A percentile compares a stretch with the other conserved stretches of the same genome.
These are phyloP conservation scores for Bagarius yarrelli DNA, from an alignment of 2,113 vertebrate species.

Conservation along the genomic window DNA sequence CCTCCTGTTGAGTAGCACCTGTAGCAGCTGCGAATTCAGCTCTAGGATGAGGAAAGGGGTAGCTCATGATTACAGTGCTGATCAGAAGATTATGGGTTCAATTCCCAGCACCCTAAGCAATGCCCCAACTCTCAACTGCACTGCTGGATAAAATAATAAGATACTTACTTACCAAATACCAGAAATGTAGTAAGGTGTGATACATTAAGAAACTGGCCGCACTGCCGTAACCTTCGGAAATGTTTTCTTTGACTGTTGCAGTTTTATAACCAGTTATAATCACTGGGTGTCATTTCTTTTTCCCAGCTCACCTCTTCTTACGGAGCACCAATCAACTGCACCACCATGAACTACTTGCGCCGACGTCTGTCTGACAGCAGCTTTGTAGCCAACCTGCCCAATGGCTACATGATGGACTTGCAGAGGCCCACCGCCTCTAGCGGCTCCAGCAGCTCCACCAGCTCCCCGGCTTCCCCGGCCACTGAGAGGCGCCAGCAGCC, in stretches of 20 bases:
- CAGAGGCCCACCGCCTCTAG: constrained; percentile 81
- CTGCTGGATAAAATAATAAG: too few species aligned
- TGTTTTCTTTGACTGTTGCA: background rate
- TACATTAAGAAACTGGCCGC: too few species aligned
- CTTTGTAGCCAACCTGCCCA: constrained; percentile 94
- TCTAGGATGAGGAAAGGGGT: too few species aligned
- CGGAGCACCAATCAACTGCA: constrained; percentile 48
- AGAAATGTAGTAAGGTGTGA: too few species aligned
- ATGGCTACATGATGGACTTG: constrained; percentile 95
- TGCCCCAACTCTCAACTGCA: too few species aligned
- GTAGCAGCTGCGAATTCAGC: background rate
- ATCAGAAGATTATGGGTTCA: too few species aligned
- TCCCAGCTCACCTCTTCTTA: constrained; percentile 6
- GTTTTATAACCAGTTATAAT: background rate
- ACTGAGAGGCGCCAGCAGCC: constrained; percentile 79
- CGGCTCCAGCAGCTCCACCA: constrained; percentile 79
- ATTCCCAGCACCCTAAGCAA: too few species aligned
- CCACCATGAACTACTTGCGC: constrained; percentile 94
- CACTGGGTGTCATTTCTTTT: background rate
- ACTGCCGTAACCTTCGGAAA: too few species aligned
- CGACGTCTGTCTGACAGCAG: constrained; percentile 95
- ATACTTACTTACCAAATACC: too few species aligned
- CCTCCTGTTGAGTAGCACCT: background rate
- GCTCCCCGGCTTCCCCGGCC: constrained; percentile 82
- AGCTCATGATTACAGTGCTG: too few species aligned